Evolutionary conservation across 1,140 invertebrate species (phyloP), one percentile per base, ranked within the genome.

Genomic region (Bombus soroeensis): DNA sequence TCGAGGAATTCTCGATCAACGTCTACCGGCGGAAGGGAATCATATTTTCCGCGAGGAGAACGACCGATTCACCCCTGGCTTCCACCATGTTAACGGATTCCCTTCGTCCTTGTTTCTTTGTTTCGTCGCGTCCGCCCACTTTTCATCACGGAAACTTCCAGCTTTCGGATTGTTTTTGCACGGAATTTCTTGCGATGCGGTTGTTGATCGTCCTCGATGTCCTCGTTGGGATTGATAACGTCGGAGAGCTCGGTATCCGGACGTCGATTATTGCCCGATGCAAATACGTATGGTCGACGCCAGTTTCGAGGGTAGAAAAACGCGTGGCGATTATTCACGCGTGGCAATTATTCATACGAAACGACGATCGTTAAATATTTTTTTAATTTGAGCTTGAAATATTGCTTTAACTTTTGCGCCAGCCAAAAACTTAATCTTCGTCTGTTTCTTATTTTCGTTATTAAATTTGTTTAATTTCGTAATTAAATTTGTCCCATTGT

Each of bases 11-110:
- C 93, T 94, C 93, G 88, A 89, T 89, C 93, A 94, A 93, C 88
- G 93, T 94, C 93, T 85, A 89, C 74, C 66, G 76, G 89, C 93
- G 93, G 93, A 93, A 94, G 84, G 88, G 92, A 93, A 94, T 94
- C 93, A 94, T 94, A 94, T 94, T 94, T 94, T 92, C 90, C 89
- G 72, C 91, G 85, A 82, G 79, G 73, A 89, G 86, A 91, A 90
- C 86, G 85, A 90, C 77, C 86, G 81, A 66, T 91, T 87, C 80
- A 10, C 77, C 71, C 34, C 70, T 83, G 87, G 81, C 87, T 88
- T 88, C 28, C 25, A n/a, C 32, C 59, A 18, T 34, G 43, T 72
- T 41, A 32, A 39, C 66, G 34, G 66, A 81, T 72, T 73, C 75
- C 8, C 68, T 43, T 32, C 39, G 28, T 77, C 81, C 74, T 18